These are phyloP conservation scores for Ophioderma brevispina DNA, from an alignment of 35 echinoderm and acorn worm species.

Conservation along the genomic window DNA sequence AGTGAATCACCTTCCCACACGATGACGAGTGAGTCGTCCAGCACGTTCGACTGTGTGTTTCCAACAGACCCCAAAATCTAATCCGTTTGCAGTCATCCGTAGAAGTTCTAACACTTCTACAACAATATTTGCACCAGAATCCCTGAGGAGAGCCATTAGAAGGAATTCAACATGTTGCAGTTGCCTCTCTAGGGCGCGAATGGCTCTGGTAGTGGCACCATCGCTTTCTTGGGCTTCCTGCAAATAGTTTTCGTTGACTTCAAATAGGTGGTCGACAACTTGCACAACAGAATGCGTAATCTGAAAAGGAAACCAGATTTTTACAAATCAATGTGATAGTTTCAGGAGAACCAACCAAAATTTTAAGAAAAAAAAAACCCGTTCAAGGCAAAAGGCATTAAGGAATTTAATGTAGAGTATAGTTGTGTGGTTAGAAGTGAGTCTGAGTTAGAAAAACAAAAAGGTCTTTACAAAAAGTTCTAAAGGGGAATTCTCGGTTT, in stretches of 20 bases:
- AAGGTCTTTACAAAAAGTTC: too few relatives aligned
- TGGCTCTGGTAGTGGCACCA: not conserved
- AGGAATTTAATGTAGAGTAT: too few relatives aligned
- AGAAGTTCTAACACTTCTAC: not conserved
- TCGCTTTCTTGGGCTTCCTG: not conserved
- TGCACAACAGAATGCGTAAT: not conserved
- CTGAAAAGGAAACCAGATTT: too few relatives aligned
- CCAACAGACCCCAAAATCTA: not conserved
- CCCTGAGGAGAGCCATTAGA: not conserved
- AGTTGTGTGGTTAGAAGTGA: too few relatives aligned
- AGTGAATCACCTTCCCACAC: not conserved
- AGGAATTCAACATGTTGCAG: not conserved
- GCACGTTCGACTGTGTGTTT: not conserved
- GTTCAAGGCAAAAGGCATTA: too few relatives aligned
- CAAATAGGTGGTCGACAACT: not conserved
- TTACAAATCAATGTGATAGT: too few relatives aligned
- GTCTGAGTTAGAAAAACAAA: too few relatives aligned
- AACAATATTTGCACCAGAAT: not conserved
- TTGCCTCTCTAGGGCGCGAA: not conserved
- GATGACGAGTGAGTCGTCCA: not conserved
- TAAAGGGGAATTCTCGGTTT: too few relatives aligned
- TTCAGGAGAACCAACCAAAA: not conserved
- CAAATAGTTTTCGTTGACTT: not conserved
- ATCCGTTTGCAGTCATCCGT: not conserved
- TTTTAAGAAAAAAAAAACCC: not conserved